phyloP scores from a whole-genome alignment of 2,888 invertebrate genomes.

The Scaptomyza polygonia region DNA sequence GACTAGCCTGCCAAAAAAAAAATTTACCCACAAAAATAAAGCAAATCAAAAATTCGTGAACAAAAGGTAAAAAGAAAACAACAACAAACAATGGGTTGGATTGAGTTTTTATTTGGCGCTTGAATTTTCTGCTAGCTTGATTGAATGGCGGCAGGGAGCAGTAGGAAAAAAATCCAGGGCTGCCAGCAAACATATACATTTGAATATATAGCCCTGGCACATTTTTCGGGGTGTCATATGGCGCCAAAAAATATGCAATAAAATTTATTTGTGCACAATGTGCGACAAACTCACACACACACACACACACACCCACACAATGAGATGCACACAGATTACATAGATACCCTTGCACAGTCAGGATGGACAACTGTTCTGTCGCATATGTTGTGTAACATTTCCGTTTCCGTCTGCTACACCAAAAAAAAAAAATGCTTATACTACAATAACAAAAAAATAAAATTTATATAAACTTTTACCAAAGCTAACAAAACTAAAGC shows the following conservation, averaged over 20 bases:
- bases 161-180: slow-evolving; percentile 30
- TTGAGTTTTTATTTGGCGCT: slow-evolving; percentile 48
- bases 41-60: slow-evolving; percentile 10
- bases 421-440: slow-evolving; percentile 16
- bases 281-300: slow-evolving; percentile 10
- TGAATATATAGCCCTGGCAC: slow-evolving; percentile 17
- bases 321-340: not conserved
- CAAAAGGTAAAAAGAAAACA: slow-evolving; percentile 13
- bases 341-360: slow-evolving; percentile 14
- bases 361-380: slow-evolving; percentile 44
- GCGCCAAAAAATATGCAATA: slow-evolving; percentile 80
- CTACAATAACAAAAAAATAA: slow-evolving; percentile 43
- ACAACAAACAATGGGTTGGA: slow-evolving; percentile 37
- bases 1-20: slow-evolving; percentile 61
- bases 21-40: slow-evolving; percentile 11
- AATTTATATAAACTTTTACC: slow-evolving; percentile 32
- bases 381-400: slow-evolving; percentile 78
- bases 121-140: slow-evolving; percentile 63
- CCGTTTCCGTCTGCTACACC: slow-evolving; percentile 70
- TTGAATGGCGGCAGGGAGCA: slow-evolving; percentile 65
- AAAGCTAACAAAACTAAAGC: slow-evolving; percentile 26
- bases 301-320: slow-evolving; percentile 8
- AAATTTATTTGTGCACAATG: slow-evolving; percentile 67
- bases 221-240: slow-evolving; percentile 59
- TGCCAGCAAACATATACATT: slow-evolving; percentile 37